Conservation (phyloP, 2,888 invertebrate species). For the Campaea margaritaria region DNA sequence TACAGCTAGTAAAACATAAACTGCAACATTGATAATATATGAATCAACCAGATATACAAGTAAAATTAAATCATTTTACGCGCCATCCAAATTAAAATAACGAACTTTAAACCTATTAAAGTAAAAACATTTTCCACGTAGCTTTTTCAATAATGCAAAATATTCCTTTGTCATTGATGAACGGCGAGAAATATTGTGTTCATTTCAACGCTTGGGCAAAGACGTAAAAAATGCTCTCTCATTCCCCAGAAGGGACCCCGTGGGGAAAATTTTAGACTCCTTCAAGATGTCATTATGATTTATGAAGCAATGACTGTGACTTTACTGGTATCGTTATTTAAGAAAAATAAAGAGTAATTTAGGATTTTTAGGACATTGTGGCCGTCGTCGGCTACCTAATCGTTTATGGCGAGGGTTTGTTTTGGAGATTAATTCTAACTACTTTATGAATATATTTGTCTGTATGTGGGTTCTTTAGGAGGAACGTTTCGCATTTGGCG, state of each 20-base stretch:
- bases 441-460: no score
- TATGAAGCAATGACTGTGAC: constrained; percentile 41
- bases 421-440: no score
- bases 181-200: constrained; percentile 35
- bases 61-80: no score
- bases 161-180: constrained; percentile 35
- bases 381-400: no score
- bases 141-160: constrained; percentile 16
- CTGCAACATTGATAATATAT: no score
- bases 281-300: constrained; percentile 43
- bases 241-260: constrained; percentile 14
- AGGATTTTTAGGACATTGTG: constrained; percentile 9
- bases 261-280: constrained; percentile 29
- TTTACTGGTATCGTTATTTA: constrained; percentile 29
- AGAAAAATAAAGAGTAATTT: constrained; percentile 14
- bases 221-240: constrained; percentile 25
- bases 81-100: background rate
- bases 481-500: no score
- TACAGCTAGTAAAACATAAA: no score
- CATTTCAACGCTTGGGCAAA: constrained; percentile 27
- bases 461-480: no score
- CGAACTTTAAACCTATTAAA: constrained; percentile 6
- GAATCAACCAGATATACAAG: no score
- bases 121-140: constrained; percentile 9
- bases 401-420: no score